A percentile compares a stretch with the other conserved stretches of the same genome.
Evolutionary conservation across 1,140 invertebrate species (phyloP).

Genomic region (Paralvinella palmiformis): DNA sequence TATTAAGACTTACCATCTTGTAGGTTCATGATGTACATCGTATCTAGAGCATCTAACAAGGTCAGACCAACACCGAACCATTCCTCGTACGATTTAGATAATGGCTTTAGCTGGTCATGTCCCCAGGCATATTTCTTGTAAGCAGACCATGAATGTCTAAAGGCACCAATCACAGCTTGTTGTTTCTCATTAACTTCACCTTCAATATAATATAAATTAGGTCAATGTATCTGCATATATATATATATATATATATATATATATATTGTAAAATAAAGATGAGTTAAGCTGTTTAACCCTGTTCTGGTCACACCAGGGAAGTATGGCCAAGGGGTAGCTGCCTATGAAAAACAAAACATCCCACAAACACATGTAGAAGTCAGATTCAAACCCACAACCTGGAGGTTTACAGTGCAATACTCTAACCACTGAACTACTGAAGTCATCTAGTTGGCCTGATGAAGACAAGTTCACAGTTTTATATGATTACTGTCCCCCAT

Average conservation of each 20-base stretch:
- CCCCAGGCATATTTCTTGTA: constrained; percentile 97
- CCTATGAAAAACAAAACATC: not conserved
- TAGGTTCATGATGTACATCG: constrained; percentile 94
- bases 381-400: too few species aligned
- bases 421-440: too few species aligned
- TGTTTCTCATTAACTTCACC: constrained; percentile 31
- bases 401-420: too few species aligned
- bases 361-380: too few species aligned
- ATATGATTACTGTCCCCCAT: too few species aligned
- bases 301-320: not conserved
- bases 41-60: constrained; percentile 94
- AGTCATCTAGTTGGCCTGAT: too few species aligned
- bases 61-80: constrained; percentile 60
- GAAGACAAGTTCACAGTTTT: too few species aligned
- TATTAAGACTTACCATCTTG: constrained; percentile 62
- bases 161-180: constrained; percentile 36
- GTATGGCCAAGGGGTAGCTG: not conserved
- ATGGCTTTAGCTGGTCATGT: constrained; percentile 89
- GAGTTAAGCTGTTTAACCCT: not conserved
- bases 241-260: not conserved
- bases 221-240: not conserved
- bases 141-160: constrained; percentile 74
- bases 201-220: constrained; percentile 1
- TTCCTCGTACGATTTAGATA: constrained; percentile 54
- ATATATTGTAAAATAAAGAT: too few species aligned